Evolutionary conservation across 2,888 invertebrate genomes (phyloP).

Genomic region (Patella ulyssiponensis): DNA sequence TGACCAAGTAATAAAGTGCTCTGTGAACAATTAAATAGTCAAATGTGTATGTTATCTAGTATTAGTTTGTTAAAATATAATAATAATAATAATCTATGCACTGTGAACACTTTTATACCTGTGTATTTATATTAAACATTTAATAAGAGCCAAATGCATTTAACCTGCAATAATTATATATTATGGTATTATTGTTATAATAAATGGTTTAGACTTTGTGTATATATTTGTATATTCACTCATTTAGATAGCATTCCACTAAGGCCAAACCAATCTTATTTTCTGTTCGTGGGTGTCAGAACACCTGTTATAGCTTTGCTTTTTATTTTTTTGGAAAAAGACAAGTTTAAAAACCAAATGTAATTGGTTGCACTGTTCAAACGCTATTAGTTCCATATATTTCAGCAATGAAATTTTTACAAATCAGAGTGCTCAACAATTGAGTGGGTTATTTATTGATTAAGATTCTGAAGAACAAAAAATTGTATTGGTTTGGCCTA

Average conservation of each 20-base stretch:
- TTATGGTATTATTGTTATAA: constrained; percentile 6
- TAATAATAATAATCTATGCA: constrained; percentile 4
- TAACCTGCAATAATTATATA: constrained; percentile 11
- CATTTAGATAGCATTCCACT: constrained; percentile 7
- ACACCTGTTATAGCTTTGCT: too few species aligned
- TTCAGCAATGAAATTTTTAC: too few species aligned
- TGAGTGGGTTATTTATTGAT: too few species aligned
- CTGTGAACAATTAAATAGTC: background rate
- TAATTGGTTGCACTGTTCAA: too few species aligned
- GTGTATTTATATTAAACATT: background rate
- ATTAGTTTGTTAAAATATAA: constrained; percentile 1
- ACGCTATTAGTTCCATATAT: too few species aligned
- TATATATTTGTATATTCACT: constrained; percentile 6
- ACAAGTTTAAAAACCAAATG: too few species aligned
- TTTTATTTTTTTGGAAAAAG: too few species aligned
- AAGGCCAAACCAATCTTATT: background rate
- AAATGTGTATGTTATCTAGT: background rate
- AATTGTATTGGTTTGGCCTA: too few species aligned
- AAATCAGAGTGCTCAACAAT: too few species aligned
- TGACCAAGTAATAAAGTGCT: background rate
- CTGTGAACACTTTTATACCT: background rate
- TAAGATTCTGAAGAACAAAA: too few species aligned
- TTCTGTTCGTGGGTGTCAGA: too few species aligned
- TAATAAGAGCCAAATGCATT: background rate
- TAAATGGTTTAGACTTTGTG: background rate